Evolutionary conservation across 2,797 vertebrate genomes (phyloP).

Genomic region (Hybognathus amarus): DNA sequence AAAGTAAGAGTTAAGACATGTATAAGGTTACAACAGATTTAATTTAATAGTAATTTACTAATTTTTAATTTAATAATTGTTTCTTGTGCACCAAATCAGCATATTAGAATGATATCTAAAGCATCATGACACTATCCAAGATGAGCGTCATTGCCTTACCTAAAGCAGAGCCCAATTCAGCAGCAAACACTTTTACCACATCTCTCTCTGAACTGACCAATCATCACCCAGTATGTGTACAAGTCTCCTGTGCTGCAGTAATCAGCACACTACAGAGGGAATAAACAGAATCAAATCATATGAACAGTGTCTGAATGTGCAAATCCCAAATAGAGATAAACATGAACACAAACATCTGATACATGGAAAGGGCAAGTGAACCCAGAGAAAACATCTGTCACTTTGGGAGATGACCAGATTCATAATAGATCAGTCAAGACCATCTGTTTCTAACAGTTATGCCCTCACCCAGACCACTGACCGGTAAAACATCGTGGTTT

Average conservation of each 20-base stretch:
- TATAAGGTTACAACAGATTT: not conserved
- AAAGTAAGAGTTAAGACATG: not conserved
- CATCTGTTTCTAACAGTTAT: constrained; percentile 25
- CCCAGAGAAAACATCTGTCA: constrained; percentile 24
- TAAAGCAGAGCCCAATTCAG: constrained; percentile 85
- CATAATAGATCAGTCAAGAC: constrained; percentile 38
- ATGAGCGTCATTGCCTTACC: constrained; percentile 75
- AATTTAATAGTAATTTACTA: too few relatives aligned
- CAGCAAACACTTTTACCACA: constrained; percentile 83
- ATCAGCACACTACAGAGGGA: constrained; percentile 81
- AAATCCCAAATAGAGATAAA: not conserved
- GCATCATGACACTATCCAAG: not conserved
- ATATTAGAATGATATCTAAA: not conserved
- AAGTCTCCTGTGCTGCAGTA: constrained; percentile 87
- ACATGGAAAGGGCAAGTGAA: not conserved
- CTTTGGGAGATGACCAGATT: constrained; percentile 31
- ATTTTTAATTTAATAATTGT: not conserved
- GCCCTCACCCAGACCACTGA: not conserved
- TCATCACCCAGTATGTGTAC: constrained; percentile 82
- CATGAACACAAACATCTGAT: not conserved
- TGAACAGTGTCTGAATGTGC: not conserved
- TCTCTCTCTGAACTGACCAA: constrained; percentile 78
- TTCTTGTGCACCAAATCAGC: not conserved
- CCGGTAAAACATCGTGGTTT: not conserved
- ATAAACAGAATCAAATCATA: constrained; percentile 6